Percentiles rank a stretch among this genome's conserved stretches.
Evolutionary conservation across 2,797 vertebrate genomes (phyloP).

Genomic region (Acanthurus lineatus): DNA sequence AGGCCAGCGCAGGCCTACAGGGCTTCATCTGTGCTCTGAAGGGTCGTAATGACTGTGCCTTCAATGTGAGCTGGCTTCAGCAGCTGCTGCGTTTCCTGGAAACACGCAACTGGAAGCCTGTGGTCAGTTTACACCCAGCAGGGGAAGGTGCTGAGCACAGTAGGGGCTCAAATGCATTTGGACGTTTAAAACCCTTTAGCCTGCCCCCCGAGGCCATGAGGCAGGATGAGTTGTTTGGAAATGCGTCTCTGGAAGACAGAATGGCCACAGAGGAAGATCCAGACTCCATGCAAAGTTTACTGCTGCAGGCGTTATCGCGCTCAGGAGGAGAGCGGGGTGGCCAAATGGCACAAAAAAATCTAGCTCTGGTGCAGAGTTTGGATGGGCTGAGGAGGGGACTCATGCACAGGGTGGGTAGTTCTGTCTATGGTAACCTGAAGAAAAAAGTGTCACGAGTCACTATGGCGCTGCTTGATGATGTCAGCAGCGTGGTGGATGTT

Average conservation of each 20-base stretch:
- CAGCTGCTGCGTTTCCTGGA: slow-evolving; percentile 87
- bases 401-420: slow-evolving; percentile 88
- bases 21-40: slow-evolving; percentile 88
- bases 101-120: slow-evolving; percentile 89
- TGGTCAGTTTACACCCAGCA: slow-evolving; percentile 88
- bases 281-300: slow-evolving; percentile 80
- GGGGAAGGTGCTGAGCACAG: slow-evolving; percentile 69
- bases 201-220: slow-evolving; percentile 78
- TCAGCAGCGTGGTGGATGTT: slow-evolving; percentile 86
- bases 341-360: slow-evolving; percentile 78
- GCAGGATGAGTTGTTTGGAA: slow-evolving; percentile 63
- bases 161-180: slow-evolving; percentile 66
- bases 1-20: slow-evolving; percentile 86
- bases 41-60: slow-evolving; percentile 87
- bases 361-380: slow-evolving; percentile 84
- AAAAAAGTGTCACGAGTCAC: slow-evolving; percentile 88
- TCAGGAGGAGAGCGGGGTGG: slow-evolving; percentile 77
- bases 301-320: slow-evolving; percentile 88
- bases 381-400: slow-evolving; percentile 86
- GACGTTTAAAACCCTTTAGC: slow-evolving; percentile 85
- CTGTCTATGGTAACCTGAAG: slow-evolving; percentile 88
- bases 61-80: slow-evolving; percentile 88
- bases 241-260: slow-evolving; percentile 63
- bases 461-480: slow-evolving; percentile 88
- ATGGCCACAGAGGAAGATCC: slow-evolving; percentile 56